Evolutionary conservation across 2,888 invertebrate species (phyloP).

Genomic region (Thysanoteuthis rhombus): DNA sequence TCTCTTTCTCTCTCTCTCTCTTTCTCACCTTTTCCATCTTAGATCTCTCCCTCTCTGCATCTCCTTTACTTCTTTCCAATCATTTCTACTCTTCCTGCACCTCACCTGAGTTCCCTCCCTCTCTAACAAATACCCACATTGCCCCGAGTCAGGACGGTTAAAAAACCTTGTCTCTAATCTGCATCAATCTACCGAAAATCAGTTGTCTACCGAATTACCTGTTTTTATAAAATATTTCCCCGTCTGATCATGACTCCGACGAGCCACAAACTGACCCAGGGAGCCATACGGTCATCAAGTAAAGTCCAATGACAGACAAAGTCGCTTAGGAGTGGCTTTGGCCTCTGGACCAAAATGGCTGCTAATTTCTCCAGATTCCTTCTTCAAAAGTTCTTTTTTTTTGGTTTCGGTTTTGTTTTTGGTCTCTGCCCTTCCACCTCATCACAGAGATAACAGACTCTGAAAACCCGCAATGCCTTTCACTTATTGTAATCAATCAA

Average conservation of each 20-base stretch:
- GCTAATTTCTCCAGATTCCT: not conserved
- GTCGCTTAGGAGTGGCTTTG: not conserved
- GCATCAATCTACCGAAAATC: not conserved
- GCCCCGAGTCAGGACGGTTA: not conserved
- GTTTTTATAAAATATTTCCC: slow-evolving; percentile 12
- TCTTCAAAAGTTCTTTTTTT: not conserved
- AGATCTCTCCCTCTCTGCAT: not conserved
- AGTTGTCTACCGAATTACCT: not conserved
- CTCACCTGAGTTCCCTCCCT: not conserved
- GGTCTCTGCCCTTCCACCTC: not conserved
- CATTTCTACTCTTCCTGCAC: not conserved
- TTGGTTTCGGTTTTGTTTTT: not conserved
- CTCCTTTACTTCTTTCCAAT: not conserved
- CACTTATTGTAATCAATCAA: not conserved
- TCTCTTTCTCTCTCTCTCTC: too few species aligned
- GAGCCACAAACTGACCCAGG: not conserved
- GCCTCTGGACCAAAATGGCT: not conserved
- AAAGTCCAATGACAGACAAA: not conserved
- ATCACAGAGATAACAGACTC: not conserved
- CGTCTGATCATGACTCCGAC: not conserved
- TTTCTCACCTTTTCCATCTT: too few species aligned
- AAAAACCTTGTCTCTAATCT: slow-evolving; percentile 1
- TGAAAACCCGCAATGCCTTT: not conserved
- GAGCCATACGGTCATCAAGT: not conserved
- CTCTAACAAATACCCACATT: not conserved